Percentiles rank a stretch among this genome's conserved stretches.
These are phyloP conservation scores for Lutjanus erythropterus DNA, from an alignment of 2,113 vertebrate species.

Conservation along the genomic window DNA sequence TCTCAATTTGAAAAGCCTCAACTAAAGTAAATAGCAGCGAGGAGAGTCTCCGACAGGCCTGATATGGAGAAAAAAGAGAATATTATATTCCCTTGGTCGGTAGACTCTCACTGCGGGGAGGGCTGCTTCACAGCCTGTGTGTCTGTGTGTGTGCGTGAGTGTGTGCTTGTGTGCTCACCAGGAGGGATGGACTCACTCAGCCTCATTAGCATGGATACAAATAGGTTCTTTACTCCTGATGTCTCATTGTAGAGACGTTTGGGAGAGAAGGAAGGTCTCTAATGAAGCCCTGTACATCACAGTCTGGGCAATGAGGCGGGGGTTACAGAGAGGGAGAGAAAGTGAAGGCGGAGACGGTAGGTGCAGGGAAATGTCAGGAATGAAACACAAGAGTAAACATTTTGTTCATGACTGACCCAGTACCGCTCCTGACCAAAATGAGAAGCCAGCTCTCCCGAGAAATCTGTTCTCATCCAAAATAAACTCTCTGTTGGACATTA, in stretches of 20 bases:
- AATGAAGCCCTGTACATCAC: slow-evolving; percentile 49
- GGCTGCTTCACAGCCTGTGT: slow-evolving; percentile 11
- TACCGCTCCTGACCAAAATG: slow-evolving; percentile 3
- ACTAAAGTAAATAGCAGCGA: slow-evolving; percentile 57
- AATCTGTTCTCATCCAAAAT: background rate
- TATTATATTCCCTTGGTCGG: slow-evolving; percentile 51
- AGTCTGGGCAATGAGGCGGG: slow-evolving; percentile 32
- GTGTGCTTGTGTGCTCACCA: slow-evolving; percentile 33
- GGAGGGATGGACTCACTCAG: slow-evolving; percentile 57
- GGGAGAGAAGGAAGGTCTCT: slow-evolving; percentile 46
- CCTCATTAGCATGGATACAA: slow-evolving; percentile 69
- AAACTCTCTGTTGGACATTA: background rate
- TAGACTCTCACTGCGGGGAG: slow-evolving; percentile 29
- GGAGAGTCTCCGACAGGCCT: slow-evolving; percentile 41
- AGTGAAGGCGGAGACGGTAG: background rate
- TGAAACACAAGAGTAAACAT: slow-evolving; percentile 36
- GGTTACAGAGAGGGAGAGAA: slow-evolving; percentile 6
- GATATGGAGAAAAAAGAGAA: slow-evolving; percentile 56
- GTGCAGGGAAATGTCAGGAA: slow-evolving; percentile 34
- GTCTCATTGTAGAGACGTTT: slow-evolving; percentile 55
- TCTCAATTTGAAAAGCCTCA: slow-evolving; percentile 58
- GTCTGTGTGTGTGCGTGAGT: slow-evolving; percentile 5
- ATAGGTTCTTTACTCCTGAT: slow-evolving; percentile 53
- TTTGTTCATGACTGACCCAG: slow-evolving; percentile 30
- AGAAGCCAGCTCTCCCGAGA: background rate